Percentiles rank a stretch among this genome's conserved stretches.
Conservation (phyloP, 1,140 invertebrate genomes). For the Holotrichia oblita region DNA sequence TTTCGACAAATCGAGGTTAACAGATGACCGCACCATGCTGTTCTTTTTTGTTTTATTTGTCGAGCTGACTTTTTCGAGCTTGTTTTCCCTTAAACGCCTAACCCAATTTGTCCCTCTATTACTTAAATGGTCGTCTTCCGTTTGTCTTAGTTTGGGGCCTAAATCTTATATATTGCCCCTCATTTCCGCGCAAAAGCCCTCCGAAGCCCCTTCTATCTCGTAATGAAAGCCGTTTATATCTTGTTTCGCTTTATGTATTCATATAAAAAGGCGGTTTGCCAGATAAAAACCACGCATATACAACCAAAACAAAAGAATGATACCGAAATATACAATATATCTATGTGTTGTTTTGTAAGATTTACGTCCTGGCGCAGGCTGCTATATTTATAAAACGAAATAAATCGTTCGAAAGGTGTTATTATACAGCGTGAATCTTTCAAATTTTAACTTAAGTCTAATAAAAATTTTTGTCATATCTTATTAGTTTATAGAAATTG, state of each 20-base stretch:
- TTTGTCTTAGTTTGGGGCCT: slow-evolving; percentile 34
- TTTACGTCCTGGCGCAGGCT: background rate
- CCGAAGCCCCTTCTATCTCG: slow-evolving; percentile 16
- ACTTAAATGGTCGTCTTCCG: slow-evolving; percentile 26
- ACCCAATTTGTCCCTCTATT: slow-evolving; percentile 33
- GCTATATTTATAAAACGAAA: background rate
- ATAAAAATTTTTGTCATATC: too few relatives aligned
- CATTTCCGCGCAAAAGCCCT: slow-evolving; percentile 15
- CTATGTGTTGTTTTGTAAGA: background rate
- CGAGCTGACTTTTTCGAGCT: slow-evolving; percentile 11
- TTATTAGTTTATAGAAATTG: too few relatives aligned
- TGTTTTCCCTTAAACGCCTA: slow-evolving; percentile 36
- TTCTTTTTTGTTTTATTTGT: background rate
- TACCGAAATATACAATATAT: slow-evolving; percentile 25
- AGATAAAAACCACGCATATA: slow-evolving; percentile 27
- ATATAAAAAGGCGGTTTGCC: slow-evolving; percentile 20
- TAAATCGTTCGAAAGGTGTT: background rate
- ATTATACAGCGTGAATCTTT: too few relatives aligned
- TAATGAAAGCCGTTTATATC: slow-evolving; percentile 35
- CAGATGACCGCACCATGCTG: background rate
- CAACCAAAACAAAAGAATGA: slow-evolving; percentile 13
- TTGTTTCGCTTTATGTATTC: slow-evolving; percentile 31
- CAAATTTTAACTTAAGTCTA: too few relatives aligned
- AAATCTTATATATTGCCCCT: slow-evolving; percentile 35
- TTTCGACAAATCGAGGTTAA: background rate